phyloP scores from a whole-genome alignment of 2,888 invertebrate species.

The Thymelicus acteon region DNA sequence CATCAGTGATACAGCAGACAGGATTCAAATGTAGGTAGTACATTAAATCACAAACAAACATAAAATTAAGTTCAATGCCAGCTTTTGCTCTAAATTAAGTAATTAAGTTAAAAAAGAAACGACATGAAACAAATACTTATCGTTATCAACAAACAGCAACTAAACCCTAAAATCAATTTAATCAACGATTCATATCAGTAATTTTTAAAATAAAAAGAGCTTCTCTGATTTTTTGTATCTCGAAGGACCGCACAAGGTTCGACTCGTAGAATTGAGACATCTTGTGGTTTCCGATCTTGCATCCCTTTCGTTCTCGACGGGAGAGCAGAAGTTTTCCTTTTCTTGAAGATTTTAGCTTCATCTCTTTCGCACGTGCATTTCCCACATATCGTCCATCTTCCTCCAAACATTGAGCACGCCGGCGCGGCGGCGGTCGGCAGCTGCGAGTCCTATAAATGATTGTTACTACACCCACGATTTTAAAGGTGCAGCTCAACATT shows the following conservation, averaged over 20 bases:
- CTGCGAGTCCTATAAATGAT: conserved; percentile 80
- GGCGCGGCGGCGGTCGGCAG: conserved; percentile 71
- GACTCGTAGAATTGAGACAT: conserved; percentile 84
- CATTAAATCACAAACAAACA: too few species aligned
- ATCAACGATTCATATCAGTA: conserved; percentile 36
- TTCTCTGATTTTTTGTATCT: conserved; percentile 69
- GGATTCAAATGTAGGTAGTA: too few species aligned
- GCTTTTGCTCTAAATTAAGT: not conserved
- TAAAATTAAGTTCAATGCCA: not conserved
- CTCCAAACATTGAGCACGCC: conserved; percentile 80
- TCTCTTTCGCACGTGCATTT: conserved; percentile 75
- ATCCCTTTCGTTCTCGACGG: conserved; percentile 68
- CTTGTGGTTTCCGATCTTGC: conserved; percentile 83
- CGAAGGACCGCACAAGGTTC: conserved; percentile 80
- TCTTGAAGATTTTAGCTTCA: conserved; percentile 69
- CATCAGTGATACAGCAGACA: not conserved
- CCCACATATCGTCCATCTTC: conserved; percentile 78
- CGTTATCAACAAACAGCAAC: conserved; percentile 7
- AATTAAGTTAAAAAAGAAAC: not conserved
- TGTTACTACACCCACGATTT: conserved; percentile 69
- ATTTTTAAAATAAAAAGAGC: conserved; percentile 67
- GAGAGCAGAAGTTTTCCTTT: conserved; percentile 68
- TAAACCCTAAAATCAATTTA: conserved; percentile 23
- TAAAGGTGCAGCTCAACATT: conserved; percentile 56
- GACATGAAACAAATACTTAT: conserved; percentile 7